A percentile compares a stretch with the other conserved stretches of the same genome.
These are phyloP conservation scores for Aix galericulata DNA, from an alignment of 2,113 vertebrate species.

Conservation along the genomic window DNA sequence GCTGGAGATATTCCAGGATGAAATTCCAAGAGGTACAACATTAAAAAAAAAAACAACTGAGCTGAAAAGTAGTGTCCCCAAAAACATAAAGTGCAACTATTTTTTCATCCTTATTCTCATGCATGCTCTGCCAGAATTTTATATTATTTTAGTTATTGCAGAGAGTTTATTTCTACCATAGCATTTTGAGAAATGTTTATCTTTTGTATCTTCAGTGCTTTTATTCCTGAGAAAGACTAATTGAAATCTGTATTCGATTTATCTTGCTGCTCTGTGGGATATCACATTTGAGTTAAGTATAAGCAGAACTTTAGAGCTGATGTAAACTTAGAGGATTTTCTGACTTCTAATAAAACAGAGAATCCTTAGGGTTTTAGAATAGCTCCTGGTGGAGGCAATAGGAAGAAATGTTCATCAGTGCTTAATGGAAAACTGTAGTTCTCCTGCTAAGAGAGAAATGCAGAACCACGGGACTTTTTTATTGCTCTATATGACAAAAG, in stretches of 20 bases:
- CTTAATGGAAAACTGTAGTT: slow-evolving; percentile 23
- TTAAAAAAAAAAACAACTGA: background rate
- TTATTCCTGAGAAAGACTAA: slow-evolving; percentile 3
- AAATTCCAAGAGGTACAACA: background rate
- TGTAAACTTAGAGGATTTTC: slow-evolving; percentile 15
- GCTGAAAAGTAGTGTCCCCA: background rate
- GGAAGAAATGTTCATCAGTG: slow-evolving; percentile 24
- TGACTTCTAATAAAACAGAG: background rate
- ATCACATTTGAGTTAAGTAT: background rate
- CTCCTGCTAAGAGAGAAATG: slow-evolving; percentile 9
- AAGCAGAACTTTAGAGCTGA: background rate
- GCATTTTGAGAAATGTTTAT: background rate
- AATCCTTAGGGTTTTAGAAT: slow-evolving; percentile 11
- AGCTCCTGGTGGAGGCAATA: background rate
- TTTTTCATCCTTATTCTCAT: background rate
- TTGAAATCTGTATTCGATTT: background rate
- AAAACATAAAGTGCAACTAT: background rate
- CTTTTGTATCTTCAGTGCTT: background rate
- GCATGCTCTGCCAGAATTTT: background rate
- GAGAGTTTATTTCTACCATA: background rate
- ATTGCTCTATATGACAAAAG: background rate
- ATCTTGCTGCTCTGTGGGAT: background rate
- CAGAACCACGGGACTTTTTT: background rate
- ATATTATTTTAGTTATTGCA: background rate
- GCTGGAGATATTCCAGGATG: background rate